Evolutionary conservation across 2,797 vertebrate species (phyloP).

Genomic region (Pteropus rufus): DNA sequence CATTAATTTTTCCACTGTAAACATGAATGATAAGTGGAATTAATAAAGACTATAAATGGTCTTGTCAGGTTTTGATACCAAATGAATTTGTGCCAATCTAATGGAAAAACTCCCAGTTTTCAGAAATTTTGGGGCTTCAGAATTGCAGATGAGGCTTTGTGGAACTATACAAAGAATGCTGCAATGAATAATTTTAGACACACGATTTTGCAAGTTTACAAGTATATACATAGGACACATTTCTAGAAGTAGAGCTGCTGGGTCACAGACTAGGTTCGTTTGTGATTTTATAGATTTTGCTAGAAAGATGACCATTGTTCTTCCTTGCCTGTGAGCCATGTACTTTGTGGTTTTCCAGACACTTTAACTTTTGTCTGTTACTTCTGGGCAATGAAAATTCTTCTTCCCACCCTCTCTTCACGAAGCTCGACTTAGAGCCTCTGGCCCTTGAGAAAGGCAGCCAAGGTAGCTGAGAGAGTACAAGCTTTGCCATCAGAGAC

Average conservation of each 20-base stretch:
- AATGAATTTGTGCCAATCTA: background rate
- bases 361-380: background rate
- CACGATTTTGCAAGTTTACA: background rate
- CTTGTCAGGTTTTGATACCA: background rate
- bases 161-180: background rate
- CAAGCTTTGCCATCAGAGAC: background rate
- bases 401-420: background rate
- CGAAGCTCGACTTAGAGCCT: background rate
- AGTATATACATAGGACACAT: background rate
- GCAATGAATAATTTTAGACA: background rate
- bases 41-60: background rate
- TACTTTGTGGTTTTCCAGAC: background rate
- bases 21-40: constrained; percentile 17
- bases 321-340: background rate
- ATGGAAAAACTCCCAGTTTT: background rate
- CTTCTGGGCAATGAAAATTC: background rate
- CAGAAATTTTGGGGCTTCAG: background rate
- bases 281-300: background rate
- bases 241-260: background rate
- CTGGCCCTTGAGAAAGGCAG: background rate
- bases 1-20: background rate
- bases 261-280: background rate
- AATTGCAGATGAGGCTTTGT: background rate
- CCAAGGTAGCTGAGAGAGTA: background rate
- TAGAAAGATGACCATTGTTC: background rate